Percentiles rank a stretch among this genome's conserved stretches.
These are phyloP conservation scores for Centropus bengalensis DNA, from an alignment of 2,113 vertebrate species.

Conservation along the genomic window DNA sequence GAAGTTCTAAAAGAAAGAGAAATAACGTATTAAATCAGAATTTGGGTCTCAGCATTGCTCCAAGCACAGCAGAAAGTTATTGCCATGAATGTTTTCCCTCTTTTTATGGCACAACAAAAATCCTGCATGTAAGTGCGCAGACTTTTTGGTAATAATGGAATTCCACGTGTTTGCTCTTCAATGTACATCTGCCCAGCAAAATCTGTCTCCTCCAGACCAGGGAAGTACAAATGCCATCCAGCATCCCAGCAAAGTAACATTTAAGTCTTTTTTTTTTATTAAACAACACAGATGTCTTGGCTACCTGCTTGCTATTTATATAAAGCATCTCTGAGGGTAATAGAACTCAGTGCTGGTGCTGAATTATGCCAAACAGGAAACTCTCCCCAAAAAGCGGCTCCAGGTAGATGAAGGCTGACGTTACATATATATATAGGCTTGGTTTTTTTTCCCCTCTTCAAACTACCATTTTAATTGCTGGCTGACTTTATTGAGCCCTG, in stretches of 20 bases:
- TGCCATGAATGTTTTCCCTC: background rate
- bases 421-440: accelerated
- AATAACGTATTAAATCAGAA: accelerated
- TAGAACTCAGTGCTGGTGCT: background rate
- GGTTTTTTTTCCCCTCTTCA: background rate
- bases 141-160: too few relatives aligned
- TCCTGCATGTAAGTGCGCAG: too few relatives aligned
- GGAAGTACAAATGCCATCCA: accelerated
- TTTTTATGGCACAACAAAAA: too few relatives aligned
- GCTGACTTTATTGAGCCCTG: background rate
- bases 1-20: background rate
- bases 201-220: accelerated
- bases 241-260: background rate
- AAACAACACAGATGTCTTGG: accelerated
- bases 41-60: background rate
- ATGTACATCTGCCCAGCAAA: accelerated
- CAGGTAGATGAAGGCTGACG: background rate
- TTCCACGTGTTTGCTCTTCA: background rate
- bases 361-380: background rate
- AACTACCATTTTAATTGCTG: background rate
- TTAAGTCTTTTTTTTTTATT: accelerated
- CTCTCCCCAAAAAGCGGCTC: background rate
- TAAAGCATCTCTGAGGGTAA: background rate
- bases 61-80: accelerated
- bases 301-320: background rate